Evolutionary conservation across 2,113 vertebrate genomes (phyloP).

Genomic region (Limanda limanda): DNA sequence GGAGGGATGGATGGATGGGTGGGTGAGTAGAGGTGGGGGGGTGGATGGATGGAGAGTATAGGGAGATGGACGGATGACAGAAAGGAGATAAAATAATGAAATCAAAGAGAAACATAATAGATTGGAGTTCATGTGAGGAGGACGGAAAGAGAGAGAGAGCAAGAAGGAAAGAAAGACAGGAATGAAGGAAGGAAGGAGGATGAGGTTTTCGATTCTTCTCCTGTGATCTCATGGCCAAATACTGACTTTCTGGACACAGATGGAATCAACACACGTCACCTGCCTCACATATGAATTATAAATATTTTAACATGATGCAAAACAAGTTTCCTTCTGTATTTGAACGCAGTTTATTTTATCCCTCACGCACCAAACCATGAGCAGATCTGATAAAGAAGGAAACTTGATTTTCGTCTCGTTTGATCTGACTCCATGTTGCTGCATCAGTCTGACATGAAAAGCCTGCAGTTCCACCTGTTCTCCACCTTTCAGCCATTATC

Average conservation of each 20-base stretch:
- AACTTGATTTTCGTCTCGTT: constrained; percentile 25
- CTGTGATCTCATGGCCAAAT: not conserved
- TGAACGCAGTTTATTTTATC: not conserved
- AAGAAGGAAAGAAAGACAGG: no score
- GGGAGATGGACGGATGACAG: not conserved
- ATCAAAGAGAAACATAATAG: no score
- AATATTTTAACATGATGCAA: not conserved
- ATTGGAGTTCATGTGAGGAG: no score
- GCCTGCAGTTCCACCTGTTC: constrained; percentile 26
- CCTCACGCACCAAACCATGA: not conserved
- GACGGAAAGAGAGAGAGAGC: no score
- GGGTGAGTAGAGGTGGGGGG: not conserved
- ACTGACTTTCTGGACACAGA: not conserved
- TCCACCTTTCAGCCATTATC: constrained; percentile 11
- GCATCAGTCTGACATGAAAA: constrained; percentile 9
- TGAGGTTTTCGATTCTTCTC: not conserved
- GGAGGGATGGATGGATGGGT: not conserved
- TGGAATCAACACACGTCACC: not conserved
- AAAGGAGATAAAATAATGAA: no score
- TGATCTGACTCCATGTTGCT: not conserved
- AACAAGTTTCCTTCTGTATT: not conserved
- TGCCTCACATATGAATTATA: not conserved
- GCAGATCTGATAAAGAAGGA: not conserved
- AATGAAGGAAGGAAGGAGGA: no score
- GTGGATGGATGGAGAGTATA: not conserved